Evolutionary conservation across 2,888 invertebrate genomes (phyloP).

Genomic region (Nomada flava): DNA sequence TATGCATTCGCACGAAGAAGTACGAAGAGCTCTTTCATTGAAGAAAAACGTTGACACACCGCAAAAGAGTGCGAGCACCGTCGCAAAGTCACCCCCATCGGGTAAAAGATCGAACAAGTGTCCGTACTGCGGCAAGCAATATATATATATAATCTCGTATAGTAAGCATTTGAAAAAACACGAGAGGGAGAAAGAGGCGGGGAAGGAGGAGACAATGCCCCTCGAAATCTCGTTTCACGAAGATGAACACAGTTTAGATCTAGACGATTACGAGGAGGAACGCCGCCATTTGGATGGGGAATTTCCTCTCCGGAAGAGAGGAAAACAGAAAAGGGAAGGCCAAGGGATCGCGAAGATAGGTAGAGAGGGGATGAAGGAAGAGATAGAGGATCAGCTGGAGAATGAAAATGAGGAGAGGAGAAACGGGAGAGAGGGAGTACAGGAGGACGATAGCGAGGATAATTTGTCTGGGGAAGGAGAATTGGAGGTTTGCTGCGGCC

Average conservation of each 20-base stretch:
- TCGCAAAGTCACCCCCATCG: slow-evolving; percentile 72
- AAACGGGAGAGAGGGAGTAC: not conserved
- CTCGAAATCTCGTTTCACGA: slow-evolving; percentile 76
- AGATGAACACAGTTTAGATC: slow-evolving; percentile 71
- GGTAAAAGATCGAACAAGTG: slow-evolving; percentile 81
- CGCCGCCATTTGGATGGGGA: slow-evolving; percentile 59
- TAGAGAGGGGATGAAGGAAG: not conserved
- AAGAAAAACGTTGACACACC: slow-evolving; percentile 70
- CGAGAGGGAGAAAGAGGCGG: slow-evolving; percentile 74
- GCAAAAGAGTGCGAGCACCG: slow-evolving; percentile 49
- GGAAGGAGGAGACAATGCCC: slow-evolving; percentile 66
- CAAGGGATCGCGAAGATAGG: not conserved
- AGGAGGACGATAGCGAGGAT: not conserved
- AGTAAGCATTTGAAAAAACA: slow-evolving; percentile 82
- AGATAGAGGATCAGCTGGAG: not conserved
- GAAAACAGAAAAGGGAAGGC: slow-evolving; percentile 44
- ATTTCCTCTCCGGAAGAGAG: slow-evolving; percentile 37
- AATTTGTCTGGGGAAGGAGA: slow-evolving; percentile 30
- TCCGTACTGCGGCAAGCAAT: slow-evolving; percentile 82
- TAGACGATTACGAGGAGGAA: slow-evolving; percentile 53
- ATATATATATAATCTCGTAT: slow-evolving; percentile 81
- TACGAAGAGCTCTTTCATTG: slow-evolving; percentile 75
- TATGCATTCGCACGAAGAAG: slow-evolving; percentile 82
- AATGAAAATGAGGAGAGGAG: not conserved
- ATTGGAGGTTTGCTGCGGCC: slow-evolving; percentile 33